Evolutionary conservation across 2,113 vertebrate species (phyloP).

Genomic region (Dromaius novaehollandiae): DNA sequence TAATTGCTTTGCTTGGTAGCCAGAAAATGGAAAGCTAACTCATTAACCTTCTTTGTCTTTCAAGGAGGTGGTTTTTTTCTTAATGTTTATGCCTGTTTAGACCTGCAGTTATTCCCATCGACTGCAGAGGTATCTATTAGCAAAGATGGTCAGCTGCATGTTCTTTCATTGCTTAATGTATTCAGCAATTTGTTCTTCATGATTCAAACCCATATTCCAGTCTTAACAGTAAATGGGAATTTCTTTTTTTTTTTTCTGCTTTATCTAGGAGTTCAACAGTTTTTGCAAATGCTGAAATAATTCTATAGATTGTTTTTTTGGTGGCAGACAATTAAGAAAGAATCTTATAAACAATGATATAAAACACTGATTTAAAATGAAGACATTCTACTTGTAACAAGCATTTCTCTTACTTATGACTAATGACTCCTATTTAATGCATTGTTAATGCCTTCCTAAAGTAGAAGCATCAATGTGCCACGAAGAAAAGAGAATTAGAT

Average conservation of each 20-base stretch:
- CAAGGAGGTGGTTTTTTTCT: background rate
- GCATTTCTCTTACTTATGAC: background rate
- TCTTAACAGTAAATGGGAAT: conserved; percentile 27
- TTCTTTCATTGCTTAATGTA: conserved; percentile 1
- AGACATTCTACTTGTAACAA: background rate
- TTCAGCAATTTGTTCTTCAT: background rate
- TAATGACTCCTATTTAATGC: conserved; percentile 44
- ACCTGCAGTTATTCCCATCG: background rate
- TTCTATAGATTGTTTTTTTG: background rate
- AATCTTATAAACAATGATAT: background rate
- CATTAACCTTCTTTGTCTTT: conserved; percentile 63
- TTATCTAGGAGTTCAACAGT: background rate
- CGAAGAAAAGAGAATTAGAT: conserved; percentile 34
- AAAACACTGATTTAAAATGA: background rate
- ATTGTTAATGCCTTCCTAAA: conserved; percentile 45
- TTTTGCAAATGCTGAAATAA: background rate
- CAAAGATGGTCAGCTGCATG: background rate
- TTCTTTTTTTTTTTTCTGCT: background rate
- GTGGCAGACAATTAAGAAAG: background rate
- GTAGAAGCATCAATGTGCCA: background rate
- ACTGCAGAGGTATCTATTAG: background rate
- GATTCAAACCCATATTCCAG: background rate
- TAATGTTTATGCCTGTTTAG: background rate
- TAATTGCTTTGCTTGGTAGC: conserved; percentile 55
- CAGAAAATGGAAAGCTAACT: conserved; percentile 49